Percentiles rank a stretch among this genome's conserved stretches.
Conservation (phyloP, 2,888 invertebrate species). For the Schizaphis graminum region DNA sequence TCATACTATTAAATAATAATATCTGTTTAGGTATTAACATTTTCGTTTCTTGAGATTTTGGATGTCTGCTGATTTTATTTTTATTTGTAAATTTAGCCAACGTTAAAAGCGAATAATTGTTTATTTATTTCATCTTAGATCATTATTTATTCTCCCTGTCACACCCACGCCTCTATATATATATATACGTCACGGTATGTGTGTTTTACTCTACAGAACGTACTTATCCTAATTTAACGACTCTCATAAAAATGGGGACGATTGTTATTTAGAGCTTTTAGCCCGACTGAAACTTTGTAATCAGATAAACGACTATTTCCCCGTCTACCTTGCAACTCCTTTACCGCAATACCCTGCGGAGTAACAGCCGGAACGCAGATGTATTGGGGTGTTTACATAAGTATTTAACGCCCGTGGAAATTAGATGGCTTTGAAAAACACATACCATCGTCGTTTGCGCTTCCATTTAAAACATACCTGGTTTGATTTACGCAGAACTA, state of each 20-base stretch:
- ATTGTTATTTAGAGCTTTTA: constrained; percentile 21
- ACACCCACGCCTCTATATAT: not conserved
- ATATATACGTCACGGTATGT: not conserved
- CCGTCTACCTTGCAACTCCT: not conserved
- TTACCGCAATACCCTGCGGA: not conserved
- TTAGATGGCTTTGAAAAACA: not conserved
- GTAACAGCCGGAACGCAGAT: not conserved
- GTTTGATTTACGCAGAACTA: not conserved
- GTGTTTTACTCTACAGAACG: not conserved
- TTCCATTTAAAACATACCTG: not conserved
- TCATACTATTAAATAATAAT: not conserved
- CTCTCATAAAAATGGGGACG: constrained; percentile 30
- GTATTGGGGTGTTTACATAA: not conserved
- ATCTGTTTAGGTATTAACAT: not conserved
- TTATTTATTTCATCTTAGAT: not conserved
- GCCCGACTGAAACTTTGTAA: constrained; percentile 29
- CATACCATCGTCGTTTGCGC: not conserved
- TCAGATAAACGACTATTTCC: not conserved
- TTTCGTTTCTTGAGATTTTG: not conserved
- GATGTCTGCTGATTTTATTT: not conserved
- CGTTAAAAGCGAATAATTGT: not conserved
- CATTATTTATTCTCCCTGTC: not conserved
- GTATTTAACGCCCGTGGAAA: constrained; percentile 11
- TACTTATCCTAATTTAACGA: constrained; percentile 3
- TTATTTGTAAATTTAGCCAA: not conserved